These are phyloP conservation scores for Andrena bucephala DNA, from an alignment of 2,888 invertebrate species.

Conservation along the genomic window DNA sequence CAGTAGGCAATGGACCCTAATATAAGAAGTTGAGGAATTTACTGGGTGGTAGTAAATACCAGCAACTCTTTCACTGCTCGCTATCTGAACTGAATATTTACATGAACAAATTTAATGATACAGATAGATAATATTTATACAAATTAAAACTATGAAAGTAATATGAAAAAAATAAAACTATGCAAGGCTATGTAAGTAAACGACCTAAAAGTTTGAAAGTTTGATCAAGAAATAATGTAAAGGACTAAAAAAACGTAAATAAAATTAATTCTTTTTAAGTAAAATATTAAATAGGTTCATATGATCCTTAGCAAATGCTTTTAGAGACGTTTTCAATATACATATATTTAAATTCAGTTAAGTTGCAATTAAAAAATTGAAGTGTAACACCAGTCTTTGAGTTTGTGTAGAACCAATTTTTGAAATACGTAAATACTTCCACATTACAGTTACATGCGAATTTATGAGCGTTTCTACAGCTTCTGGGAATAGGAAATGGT, in stretches of 20 bases:
- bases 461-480: not conserved
- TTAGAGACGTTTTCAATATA: no score
- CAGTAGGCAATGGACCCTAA: constrained; percentile 49
- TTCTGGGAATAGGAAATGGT: not conserved
- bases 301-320: no score
- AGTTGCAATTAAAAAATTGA: not conserved
- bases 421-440: not conserved
- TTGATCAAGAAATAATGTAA: no score
- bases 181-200: no score
- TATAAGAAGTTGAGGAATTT: constrained; percentile 9
- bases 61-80: not conserved
- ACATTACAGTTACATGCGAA: not conserved
- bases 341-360: no score
- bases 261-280: no score
- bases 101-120: no score
- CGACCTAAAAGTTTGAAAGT: no score
- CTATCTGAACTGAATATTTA: not conserved
- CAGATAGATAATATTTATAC: no score
- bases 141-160: not conserved
- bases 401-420: not conserved
- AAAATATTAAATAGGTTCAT: no score
- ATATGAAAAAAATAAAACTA: not conserved
- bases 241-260: no score
- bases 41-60: not conserved
- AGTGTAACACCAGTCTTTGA: not conserved